Conservation (phyloP, 2,797 vertebrate species). For the Mus caroli region DNA sequence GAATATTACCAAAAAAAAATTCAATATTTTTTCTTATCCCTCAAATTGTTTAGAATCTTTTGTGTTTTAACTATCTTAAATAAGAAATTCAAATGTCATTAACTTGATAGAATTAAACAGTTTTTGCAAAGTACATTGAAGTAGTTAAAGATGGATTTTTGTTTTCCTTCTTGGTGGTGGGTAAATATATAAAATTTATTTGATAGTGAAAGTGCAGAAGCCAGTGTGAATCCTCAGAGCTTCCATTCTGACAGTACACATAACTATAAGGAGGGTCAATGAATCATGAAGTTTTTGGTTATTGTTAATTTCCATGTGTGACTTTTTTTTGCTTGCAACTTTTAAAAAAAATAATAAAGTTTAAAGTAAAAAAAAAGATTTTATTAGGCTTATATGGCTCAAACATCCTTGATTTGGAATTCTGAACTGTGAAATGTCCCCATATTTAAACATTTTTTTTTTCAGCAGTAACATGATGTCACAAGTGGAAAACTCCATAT, state of each 20-base stretch:
- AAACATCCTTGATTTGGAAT: slow-evolving; percentile 1
- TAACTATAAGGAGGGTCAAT: background rate
- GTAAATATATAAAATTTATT: background rate
- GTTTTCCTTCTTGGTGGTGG: background rate
- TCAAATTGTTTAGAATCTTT: background rate
- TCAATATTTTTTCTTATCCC: background rate
- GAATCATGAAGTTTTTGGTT: background rate
- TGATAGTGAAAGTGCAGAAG: background rate
- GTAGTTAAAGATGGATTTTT: background rate
- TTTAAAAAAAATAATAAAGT: background rate
- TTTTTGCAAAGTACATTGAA: slow-evolving; percentile 51
- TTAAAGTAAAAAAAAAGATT: background rate
- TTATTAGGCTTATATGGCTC: background rate
- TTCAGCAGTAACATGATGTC: background rate
- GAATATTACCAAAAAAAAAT: background rate
- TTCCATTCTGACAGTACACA: background rate
- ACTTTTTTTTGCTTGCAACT: background rate
- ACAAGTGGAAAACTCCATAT: background rate
- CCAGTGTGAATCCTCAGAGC: background rate
- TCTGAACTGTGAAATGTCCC: background rate
- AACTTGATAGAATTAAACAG: slow-evolving; percentile 19
- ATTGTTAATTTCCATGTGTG: background rate
- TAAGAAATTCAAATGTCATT: slow-evolving; percentile 48
- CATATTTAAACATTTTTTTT: background rate
- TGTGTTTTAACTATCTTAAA: slow-evolving; percentile 8